Evolutionary conservation across 1,140 invertebrate genomes (phyloP), one percentile per base, ranked within the genome.

Genomic region (Arion vulgaris): DNA sequence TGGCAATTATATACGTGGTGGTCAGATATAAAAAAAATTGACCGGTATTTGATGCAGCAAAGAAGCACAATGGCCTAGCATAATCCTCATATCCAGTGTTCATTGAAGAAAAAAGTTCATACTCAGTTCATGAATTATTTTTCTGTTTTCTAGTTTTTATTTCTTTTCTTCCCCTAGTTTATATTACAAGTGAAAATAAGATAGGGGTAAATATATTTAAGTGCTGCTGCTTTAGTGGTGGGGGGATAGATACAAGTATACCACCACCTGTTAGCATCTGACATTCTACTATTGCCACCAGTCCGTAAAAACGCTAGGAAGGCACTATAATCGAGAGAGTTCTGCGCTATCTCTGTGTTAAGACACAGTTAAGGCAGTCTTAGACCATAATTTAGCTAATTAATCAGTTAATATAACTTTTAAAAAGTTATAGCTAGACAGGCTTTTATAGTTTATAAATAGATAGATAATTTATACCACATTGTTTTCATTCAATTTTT

Each of bases 261-360:
- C 51, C 78, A 80, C 78, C 78, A 80, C 78, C 78, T 41, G 39
- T 41, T 1, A 51, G 28, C 5, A 45, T 80, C 19, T 71, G 72
- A 39, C 9, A n/a, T n/a, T n/a, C n/a, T n/a, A 57, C 0, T 81
- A 81, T 81, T 81, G 80, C 80, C 80, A 81, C 80, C 80, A 81
- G 80, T 81, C 51, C 28, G 69, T 73, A 11, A 17, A 73, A 81
- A 74, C 80, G 80, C 80, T 81, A 74, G 80, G 80, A 81, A 73
- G 71, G 80, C 80, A 81, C 80, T 69, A 4, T 38, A 66, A 49
- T 81, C 78, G 78, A 80, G 80, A 81, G 80, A 81, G n/a, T 81
- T 81, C 80, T 19, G 57, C 80, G 80, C 80, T 81, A 81, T 81
- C 80, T 81, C 80, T 73, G 80, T 81, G 80, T 81, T 81, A 81